Evolutionary conservation across 2,113 vertebrate species (phyloP).

Genomic region (Dendrocopos noguchii): DNA sequence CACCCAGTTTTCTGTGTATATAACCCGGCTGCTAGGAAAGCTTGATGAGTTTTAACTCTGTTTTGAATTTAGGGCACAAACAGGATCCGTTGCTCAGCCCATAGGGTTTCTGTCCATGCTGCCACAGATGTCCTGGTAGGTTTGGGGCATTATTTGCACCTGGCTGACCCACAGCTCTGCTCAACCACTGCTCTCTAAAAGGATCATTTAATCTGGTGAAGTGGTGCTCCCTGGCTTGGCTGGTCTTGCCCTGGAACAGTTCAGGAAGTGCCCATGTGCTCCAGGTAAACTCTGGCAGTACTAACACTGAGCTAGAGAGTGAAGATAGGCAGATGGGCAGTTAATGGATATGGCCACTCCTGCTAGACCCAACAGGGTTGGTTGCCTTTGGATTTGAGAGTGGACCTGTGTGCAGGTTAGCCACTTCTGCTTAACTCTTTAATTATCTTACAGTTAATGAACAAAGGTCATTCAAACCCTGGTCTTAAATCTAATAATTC

Average conservation of each 20-base stretch:
- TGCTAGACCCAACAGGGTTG: background rate
- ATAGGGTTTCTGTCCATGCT: background rate
- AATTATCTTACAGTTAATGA: background rate
- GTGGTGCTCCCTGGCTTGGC: background rate
- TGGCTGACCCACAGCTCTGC: background rate
- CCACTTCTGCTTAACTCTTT: background rate
- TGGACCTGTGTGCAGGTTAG: background rate
- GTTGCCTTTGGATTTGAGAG: background rate
- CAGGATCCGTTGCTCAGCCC: background rate
- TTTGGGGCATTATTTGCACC: background rate
- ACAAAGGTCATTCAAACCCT: background rate
- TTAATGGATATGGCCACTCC: background rate
- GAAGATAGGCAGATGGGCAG: background rate
- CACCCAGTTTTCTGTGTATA: background rate
- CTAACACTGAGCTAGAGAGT: background rate
- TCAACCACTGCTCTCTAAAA: background rate
- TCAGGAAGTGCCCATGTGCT: background rate
- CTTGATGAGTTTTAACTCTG: background rate
- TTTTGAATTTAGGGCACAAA: background rate
- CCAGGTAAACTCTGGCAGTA: background rate
- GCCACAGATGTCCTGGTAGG: background rate
- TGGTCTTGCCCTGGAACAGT: background rate
- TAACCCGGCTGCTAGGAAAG: background rate
- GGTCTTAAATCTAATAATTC: background rate
- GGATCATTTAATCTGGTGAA: background rate